A percentile compares a stretch with the other conserved stretches of the same genome.
Conservation (phyloP, 2,113 vertebrate genomes). For the Malurus elegans region DNA sequence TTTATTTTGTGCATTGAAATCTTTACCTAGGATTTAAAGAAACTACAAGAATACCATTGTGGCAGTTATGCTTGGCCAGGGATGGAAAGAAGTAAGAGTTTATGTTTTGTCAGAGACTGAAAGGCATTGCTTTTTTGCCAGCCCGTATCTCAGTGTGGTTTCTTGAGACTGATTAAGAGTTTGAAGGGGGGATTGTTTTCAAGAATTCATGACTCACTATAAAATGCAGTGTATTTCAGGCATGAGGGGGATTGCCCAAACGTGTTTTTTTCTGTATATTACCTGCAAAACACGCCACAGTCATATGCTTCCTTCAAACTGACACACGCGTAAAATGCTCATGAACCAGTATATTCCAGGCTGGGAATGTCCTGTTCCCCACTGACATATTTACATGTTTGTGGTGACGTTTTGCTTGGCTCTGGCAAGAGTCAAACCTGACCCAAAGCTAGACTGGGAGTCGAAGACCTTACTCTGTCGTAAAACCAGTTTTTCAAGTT, state of each 20-base stretch:
- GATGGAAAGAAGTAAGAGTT: slow-evolving; percentile 28
- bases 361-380: neutral
- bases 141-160: slow-evolving; percentile 5
- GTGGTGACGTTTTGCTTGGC: neutral
- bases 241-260: neutral
- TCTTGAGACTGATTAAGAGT: slow-evolving; percentile 50
- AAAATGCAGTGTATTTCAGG: neutral
- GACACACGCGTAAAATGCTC: neutral
- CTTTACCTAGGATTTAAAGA: neutral
- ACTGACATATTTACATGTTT: neutral
- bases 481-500: slow-evolving; percentile 24
- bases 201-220: neutral
- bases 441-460: neutral
- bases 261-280: neutral
- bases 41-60: neutral
- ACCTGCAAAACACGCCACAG: neutral
- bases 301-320: neutral
- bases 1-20: neutral
- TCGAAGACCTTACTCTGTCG: rapidly evolving
- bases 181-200: slow-evolving; percentile 29
- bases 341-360: neutral
- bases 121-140: slow-evolving; percentile 42
- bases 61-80: neutral
- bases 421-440: neutral
- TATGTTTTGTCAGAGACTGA: slow-evolving; percentile 19